Percentiles rank a stretch among this genome's conserved stretches.
phyloP scores from a whole-genome alignment of 37 sponge, comb jelly and placozoan species.

The Agelas oroides region DNA sequence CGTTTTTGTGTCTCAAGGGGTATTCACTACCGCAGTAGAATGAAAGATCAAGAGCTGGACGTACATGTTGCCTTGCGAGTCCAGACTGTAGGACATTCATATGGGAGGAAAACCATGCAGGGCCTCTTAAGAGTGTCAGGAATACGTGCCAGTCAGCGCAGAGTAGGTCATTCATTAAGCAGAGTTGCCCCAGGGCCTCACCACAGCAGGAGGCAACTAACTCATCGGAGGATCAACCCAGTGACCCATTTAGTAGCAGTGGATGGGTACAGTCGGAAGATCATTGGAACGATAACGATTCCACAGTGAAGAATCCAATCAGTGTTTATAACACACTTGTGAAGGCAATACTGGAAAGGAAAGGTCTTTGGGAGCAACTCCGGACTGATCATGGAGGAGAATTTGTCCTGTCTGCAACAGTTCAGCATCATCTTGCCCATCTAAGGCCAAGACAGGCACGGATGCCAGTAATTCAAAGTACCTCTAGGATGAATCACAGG shows the following conservation, averaged over 20 bases:
- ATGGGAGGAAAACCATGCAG: no score
- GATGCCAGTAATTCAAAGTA: not conserved
- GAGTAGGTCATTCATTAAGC: no score
- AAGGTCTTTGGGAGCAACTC: constrained; percentile 44
- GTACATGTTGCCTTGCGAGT: no score
- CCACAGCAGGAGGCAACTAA: no score
- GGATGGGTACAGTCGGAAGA: constrained; percentile 44
- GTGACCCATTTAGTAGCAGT: constrained; percentile 28
- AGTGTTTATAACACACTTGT: constrained; percentile 25
- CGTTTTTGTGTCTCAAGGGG: no score
- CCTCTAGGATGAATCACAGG: constrained; percentile 14
- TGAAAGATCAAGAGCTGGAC: no score
- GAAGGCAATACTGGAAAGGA: not conserved
- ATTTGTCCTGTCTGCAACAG: constrained; percentile 24
- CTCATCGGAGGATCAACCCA: no score
- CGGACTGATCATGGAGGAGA: constrained; percentile 46
- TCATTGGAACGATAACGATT: constrained; percentile 22
- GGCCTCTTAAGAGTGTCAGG: no score
- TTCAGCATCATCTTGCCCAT: constrained; percentile 21
- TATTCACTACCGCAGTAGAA: no score
- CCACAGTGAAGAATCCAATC: constrained; percentile 32
- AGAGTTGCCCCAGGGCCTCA: no score
- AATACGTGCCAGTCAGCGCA: no score
- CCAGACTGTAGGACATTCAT: no score
- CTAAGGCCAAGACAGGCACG: not conserved